A percentile compares a stretch with the other conserved stretches of the same genome.
Conservation (phyloP, 2,113 vertebrate species). For the Siniperca knerii region DNA sequence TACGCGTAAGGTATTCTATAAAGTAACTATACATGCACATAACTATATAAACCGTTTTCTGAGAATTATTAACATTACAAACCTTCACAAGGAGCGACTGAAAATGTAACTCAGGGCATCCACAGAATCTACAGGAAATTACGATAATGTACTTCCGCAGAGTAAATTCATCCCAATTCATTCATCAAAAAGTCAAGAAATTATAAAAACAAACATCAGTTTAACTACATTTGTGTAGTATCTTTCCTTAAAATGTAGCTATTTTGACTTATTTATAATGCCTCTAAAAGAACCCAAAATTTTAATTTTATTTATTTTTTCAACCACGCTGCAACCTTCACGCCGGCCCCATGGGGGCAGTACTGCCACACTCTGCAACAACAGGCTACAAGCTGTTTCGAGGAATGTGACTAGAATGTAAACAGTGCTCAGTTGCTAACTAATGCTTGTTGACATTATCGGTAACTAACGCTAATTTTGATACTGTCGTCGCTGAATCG, state of each 20-base stretch:
- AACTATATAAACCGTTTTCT: neutral
- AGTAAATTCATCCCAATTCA: neutral
- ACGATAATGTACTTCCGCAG: conserved; percentile 27
- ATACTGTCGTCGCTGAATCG: neutral
- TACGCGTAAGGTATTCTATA: accelerated
- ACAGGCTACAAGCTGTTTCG: neutral
- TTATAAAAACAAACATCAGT: neutral
- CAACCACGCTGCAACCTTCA: neutral
- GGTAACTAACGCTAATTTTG: neutral
- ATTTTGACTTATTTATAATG: neutral
- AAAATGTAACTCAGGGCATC: conserved; percentile 58
- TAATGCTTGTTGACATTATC: neutral
- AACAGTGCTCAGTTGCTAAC: conserved; percentile 46
- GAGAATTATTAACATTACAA: conserved; percentile 52
- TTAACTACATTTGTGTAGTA: accelerated
- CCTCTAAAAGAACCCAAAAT: accelerated
- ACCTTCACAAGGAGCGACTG: conserved; percentile 68
- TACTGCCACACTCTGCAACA: neutral
- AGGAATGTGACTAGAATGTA: conserved; percentile 69
- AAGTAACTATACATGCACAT: accelerated
- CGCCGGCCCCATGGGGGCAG: conserved; percentile 50
- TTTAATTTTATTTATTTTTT: neutral
- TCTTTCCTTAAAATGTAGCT: neutral
- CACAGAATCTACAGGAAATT: conserved; percentile 61
- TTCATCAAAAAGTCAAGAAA: neutral